Evolutionary conservation across 37 sponge, comb jelly and placozoan genomes (phyloP).

Genomic region (Haliclona indistincta): DNA sequence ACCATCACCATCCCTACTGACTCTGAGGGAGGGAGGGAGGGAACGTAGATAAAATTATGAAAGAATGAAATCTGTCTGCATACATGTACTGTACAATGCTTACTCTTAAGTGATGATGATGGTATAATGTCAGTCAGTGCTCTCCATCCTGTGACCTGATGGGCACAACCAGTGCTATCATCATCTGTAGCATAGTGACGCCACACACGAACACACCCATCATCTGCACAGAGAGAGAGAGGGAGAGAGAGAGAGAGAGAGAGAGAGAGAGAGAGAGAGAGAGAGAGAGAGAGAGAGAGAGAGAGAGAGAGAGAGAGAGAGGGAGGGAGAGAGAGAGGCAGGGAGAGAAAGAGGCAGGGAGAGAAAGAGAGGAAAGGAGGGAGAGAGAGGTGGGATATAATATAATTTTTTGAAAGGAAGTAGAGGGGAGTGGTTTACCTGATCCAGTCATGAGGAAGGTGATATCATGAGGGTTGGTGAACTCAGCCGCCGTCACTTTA

Average conservation of each 20-base stretch:
- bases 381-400: constrained; percentile 8
- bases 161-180: constrained; percentile 2
- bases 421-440: constrained; percentile 51
- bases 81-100: too few species aligned
- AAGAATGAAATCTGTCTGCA: too few species aligned
- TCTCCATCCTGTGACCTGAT: constrained; percentile 81
- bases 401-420: too few species aligned
- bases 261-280: constrained; percentile 6
- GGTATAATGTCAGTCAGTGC: constrained; percentile 81
- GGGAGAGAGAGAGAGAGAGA: not conserved
- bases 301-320: constrained; percentile 29
- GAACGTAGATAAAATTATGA: too few species aligned
- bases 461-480: constrained; percentile 84
- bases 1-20: constrained; percentile 85
- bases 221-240: constrained; percentile 51
- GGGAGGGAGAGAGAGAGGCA: constrained; percentile 21
- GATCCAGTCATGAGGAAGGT: constrained; percentile 81
- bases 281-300: constrained; percentile 22
- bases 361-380: constrained; percentile 12
- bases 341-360: constrained; percentile 3
- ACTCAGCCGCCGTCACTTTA: constrained; percentile 73
- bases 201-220: constrained; percentile 85
- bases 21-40: constrained; percentile 18
- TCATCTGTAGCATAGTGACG: constrained; percentile 47
- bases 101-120: too few species aligned